Conservation (phyloP, 2,888 invertebrate genomes). For the Nesidiocoris tenuis region DNA sequence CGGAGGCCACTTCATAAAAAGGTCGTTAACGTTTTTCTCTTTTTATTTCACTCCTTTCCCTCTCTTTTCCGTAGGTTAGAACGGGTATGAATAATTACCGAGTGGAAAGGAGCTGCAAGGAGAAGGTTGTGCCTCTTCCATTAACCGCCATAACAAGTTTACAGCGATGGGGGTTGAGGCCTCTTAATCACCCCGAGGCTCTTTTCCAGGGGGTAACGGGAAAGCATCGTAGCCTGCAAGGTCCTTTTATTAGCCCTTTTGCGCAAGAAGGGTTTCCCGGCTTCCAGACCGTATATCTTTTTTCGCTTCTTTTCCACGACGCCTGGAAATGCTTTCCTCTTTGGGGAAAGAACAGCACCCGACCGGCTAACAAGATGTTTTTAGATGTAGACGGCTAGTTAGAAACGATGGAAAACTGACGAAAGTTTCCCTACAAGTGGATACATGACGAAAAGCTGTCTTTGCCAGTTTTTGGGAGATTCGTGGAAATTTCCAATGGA, state of each 20-base stretch:
- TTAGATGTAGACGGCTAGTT: too few relatives aligned
- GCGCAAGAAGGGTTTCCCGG: background rate
- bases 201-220: background rate
- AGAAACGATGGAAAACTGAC: too few relatives aligned
- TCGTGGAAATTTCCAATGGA: too few relatives aligned
- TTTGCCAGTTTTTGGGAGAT: too few relatives aligned
- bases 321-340: background rate
- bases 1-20: conserved; percentile 29
- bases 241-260: background rate
- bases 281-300: background rate
- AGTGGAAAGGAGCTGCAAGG: background rate
- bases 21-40: conserved; percentile 28
- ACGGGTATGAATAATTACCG: conserved; percentile 37
- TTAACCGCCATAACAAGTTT: conserved; percentile 41
- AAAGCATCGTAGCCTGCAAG: background rate
- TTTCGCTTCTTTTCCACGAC: background rate
- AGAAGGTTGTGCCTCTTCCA: conserved; percentile 12
- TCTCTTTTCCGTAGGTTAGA: conserved; percentile 1
- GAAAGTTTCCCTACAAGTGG: too few relatives aligned
- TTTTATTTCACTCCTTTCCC: conserved; percentile 1
- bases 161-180: background rate
- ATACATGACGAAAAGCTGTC: too few relatives aligned
- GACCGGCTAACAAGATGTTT: background rate
- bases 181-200: conserved; percentile 29
- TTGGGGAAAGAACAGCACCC: background rate